phyloP scores from a whole-genome alignment of 2,888 invertebrate genomes.

The Trileptium ribeirensis region DNA sequence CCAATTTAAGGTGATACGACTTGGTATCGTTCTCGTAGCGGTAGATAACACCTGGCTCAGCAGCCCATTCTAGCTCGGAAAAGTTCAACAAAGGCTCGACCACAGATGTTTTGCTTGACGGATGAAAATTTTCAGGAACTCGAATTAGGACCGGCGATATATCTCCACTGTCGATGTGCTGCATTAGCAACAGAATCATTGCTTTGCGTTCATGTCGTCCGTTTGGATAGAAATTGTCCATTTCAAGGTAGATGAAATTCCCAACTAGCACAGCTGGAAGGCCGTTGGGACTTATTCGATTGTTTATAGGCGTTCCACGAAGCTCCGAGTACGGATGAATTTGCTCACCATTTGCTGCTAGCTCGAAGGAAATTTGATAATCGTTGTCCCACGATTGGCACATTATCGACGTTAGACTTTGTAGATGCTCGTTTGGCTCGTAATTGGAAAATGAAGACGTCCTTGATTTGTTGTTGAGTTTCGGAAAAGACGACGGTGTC shows the following conservation, averaged over 20 bases:
- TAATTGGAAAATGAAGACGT: no score
- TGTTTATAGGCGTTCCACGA: not conserved
- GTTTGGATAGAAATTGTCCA: not conserved
- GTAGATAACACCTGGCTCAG: not conserved
- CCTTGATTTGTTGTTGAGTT: not conserved
- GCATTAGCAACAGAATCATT: not conserved
- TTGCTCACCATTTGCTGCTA: not conserved
- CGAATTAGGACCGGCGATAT: not conserved
- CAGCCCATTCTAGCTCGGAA: not conserved
- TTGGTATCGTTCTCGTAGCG: not conserved
- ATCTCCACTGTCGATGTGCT: not conserved
- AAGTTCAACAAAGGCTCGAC: not conserved
- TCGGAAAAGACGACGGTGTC: not conserved
- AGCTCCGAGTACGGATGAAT: not conserved
- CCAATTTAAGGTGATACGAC: not conserved
- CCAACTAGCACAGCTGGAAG: not conserved
- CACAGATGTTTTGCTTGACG: not conserved
- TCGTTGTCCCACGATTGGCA: not conserved
- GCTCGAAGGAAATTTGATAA: not conserved
- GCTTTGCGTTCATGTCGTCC: not conserved
- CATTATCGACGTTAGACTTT: not conserved
- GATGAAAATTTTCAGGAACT: not conserved
- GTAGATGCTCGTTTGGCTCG: not conserved
- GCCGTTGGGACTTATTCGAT: not conserved
- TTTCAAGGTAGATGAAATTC: not conserved